Evolutionary conservation across 2,113 vertebrate genomes (phyloP).

Genomic region (cat (Felis catus)): F.catus_Fca126_mat1.0 CM031415.1:188886501-188887000

Average conservation of each 20-base stretch:
- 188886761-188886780: background rate
- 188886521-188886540: no score
- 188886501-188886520: background rate
- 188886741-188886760: background rate
- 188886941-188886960: background rate
- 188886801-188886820: background rate
- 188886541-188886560: no score
- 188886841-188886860: background rate
- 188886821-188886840: background rate
- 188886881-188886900: background rate
- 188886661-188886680: no score
- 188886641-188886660: no score
- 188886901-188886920: background rate
- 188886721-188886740: no score
- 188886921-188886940: background rate
- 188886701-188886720: no score
- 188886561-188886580: no score
- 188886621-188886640: no score
- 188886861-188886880: background rate
- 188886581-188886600: no score
- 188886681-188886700: no score
- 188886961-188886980: background rate
- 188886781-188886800: background rate
- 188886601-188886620: no score
- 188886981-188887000: slow-evolving; percentile 28